Evolutionary conservation across 2,888 invertebrate species (phyloP).

Genomic region (Spilarctia lutea): DNA sequence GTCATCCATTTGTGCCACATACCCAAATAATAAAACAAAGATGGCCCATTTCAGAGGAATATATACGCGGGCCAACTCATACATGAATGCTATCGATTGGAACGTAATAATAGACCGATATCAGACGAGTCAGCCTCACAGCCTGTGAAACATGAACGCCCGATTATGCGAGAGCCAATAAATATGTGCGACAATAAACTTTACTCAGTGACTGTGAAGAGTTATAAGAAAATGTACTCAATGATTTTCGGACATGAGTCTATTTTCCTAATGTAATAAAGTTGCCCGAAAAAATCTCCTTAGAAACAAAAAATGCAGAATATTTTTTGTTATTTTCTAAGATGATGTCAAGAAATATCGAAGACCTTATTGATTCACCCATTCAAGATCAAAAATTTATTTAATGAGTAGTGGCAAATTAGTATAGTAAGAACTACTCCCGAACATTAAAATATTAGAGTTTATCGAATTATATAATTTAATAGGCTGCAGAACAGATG

Average conservation of each 20-base stretch:
- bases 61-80: slow-evolving; percentile 35
- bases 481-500: not conserved
- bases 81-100: slow-evolving; percentile 46
- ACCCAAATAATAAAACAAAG: slow-evolving; percentile 35
- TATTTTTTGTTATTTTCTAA: no score
- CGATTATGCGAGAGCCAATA: slow-evolving; percentile 42
- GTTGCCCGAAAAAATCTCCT: slow-evolving; percentile 26
- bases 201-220: slow-evolving; percentile 34
- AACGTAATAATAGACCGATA: slow-evolving; percentile 46
- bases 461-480: not conserved
- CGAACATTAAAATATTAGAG: not conserved
- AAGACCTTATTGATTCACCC: not conserved
- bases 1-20: slow-evolving; percentile 10
- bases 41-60: slow-evolving; percentile 33
- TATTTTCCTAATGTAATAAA: slow-evolving; percentile 33
- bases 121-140: slow-evolving; percentile 33
- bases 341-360: no score
- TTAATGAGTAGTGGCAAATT: not conserved
- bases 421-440: not conserved
- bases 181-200: slow-evolving; percentile 43
- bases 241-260: slow-evolving; percentile 39
- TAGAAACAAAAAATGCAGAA: not conserved
- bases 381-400: not conserved
- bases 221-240: slow-evolving; percentile 43
- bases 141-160: slow-evolving; percentile 39